Conservation (phyloP, 64 coral and sea anemone genomes). For the Montipora capricornis region DNA sequence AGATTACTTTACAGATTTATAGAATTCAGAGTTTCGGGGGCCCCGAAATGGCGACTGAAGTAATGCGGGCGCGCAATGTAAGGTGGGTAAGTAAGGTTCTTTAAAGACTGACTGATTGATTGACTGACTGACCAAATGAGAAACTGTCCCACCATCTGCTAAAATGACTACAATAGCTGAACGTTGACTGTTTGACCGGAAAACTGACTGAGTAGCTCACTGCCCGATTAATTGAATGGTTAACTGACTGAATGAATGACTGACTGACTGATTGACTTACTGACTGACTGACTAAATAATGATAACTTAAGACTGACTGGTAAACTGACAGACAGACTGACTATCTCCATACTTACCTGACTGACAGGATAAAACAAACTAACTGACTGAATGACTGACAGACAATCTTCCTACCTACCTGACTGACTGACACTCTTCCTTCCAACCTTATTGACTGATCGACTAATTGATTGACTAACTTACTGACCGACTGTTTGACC, state of each 20-base stretch:
- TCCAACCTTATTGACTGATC: too few relatives aligned
- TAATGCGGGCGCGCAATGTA: too few relatives aligned
- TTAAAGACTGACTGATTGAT: too few relatives aligned
- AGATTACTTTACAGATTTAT: too few relatives aligned
- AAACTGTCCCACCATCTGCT: too few relatives aligned
- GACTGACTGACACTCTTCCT: background rate
- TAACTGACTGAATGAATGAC: background rate
- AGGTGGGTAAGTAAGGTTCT: too few relatives aligned
- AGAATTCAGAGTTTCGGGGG: too few relatives aligned
- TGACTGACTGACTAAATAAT: background rate
- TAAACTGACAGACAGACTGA: background rate
- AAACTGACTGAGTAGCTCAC: background rate
- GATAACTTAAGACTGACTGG: background rate
- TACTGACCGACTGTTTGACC: background rate
- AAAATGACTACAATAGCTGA: too few relatives aligned
- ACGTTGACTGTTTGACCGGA: background rate
- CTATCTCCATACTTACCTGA: background rate
- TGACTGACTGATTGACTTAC: background rate
- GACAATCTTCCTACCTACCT: background rate
- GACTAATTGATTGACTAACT: background rate
- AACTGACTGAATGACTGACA: background rate
- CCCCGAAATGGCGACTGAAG: too few relatives aligned
- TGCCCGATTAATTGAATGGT: background rate
- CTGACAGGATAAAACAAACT: background rate
- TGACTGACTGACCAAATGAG: too few relatives aligned